Conservation (phyloP, 2,888 invertebrate species). For the Megastigmus dorsalis region DNA sequence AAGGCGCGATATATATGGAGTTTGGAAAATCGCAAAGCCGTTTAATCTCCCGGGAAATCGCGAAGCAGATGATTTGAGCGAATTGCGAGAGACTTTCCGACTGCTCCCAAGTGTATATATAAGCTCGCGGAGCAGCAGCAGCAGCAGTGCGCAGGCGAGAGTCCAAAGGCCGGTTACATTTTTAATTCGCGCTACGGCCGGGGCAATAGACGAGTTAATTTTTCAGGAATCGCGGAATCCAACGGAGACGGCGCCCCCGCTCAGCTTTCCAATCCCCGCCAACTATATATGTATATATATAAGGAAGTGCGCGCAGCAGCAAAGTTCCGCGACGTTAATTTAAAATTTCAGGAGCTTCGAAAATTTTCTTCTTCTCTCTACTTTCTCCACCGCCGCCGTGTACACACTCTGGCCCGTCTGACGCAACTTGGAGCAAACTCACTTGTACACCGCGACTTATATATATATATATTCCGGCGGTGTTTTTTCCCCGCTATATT, state of each 20-base stretch:
- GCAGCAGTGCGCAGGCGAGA: background rate
- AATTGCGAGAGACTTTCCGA: slow-evolving; percentile 47
- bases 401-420: too few relatives aligned
- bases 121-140: too few relatives aligned
- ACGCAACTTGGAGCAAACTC: background rate
- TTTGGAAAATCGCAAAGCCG: slow-evolving; percentile 34
- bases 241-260: background rate
- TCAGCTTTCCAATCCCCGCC: too few relatives aligned
- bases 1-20: slow-evolving; percentile 2
- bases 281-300: too few relatives aligned
- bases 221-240: slow-evolving; percentile 38
- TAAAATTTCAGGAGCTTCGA: slow-evolving; percentile 45
- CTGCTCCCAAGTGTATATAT: too few relatives aligned
- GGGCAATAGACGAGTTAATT: slow-evolving; percentile 44
- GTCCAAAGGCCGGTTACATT: slow-evolving; percentile 31
- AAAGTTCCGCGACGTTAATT: slow-evolving; percentile 47
- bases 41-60: slow-evolving; percentile 52
- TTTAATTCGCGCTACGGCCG: slow-evolving; percentile 44
- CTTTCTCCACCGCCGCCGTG: background rate
- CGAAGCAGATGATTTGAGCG: slow-evolving; percentile 50
- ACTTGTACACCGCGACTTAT: background rate
- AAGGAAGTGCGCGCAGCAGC: background rate
- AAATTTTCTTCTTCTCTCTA: background rate
- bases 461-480: too few relatives aligned
- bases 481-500: background rate